A percentile compares a stretch with the other conserved stretches of the same genome.
Conservation (phyloP, 2,113 vertebrate species). For the Tyrannus savana region DNA sequence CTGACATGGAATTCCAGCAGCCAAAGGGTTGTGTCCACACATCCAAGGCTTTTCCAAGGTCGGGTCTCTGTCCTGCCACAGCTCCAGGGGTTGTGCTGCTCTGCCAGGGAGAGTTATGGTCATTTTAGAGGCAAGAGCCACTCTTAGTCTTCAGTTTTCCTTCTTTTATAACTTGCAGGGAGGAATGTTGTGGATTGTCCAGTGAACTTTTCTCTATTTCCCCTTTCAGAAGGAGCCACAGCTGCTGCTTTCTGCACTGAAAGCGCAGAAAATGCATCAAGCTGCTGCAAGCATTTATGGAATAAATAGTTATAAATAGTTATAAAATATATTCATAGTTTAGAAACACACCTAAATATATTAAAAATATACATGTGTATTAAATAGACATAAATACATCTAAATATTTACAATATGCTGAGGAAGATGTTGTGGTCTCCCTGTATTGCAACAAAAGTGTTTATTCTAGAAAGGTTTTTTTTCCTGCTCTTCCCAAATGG, state of each 20-base stretch:
- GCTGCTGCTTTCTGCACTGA: neutral
- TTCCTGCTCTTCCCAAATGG: neutral
- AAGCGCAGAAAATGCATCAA: neutral
- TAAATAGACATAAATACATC: neutral
- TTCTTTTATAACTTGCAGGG: neutral
- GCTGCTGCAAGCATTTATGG: neutral
- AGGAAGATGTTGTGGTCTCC: neutral
- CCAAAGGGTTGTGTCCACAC: neutral
- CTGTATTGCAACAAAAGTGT: neutral
- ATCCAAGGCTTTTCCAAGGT: neutral
- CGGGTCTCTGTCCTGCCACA: neutral
- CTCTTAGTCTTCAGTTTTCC: neutral
- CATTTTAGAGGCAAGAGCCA: neutral
- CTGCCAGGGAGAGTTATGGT: neutral
- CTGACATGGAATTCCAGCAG: neutral
- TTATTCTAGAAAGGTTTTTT: neutral
- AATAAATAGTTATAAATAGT: neutral
- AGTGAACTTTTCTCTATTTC: neutral
- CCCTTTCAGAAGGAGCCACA: neutral
- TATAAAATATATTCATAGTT: neutral
- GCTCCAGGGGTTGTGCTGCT: neutral
- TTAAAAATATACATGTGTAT: neutral
- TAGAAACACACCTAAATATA: neutral
- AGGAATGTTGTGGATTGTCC: rapidly evolving
- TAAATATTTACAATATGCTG: neutral